Conservation (phyloP, 1,140 invertebrate genomes). For the Drosophila persimilis region DNA sequence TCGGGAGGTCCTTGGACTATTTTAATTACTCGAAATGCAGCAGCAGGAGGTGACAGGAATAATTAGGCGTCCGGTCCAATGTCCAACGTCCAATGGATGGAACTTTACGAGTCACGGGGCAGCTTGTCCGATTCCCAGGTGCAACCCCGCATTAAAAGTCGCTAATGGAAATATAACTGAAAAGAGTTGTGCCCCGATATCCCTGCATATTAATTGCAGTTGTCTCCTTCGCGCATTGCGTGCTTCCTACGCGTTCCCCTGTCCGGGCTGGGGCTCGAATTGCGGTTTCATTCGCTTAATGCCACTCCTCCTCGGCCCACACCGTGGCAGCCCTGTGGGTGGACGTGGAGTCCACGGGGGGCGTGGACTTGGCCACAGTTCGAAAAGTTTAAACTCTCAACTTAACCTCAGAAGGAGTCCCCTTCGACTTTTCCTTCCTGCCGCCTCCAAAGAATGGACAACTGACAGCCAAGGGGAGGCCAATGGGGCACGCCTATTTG, state of each 20-base stretch:
- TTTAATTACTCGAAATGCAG: constrained; percentile 59
- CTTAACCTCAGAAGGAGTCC: constrained; percentile 54
- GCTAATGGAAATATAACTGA: constrained; percentile 66
- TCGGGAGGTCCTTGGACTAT: constrained; percentile 13
- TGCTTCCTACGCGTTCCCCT: constrained; percentile 19
- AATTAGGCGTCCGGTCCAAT: constrained; percentile 38
- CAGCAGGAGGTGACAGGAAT: constrained; percentile 37
- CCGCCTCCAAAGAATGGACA: constrained; percentile 3
- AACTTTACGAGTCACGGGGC: constrained; percentile 45
- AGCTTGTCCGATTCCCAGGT: constrained; percentile 43
- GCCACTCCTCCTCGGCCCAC: background rate
- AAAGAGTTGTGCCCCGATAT: constrained; percentile 17
- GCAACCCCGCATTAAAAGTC: constrained; percentile 34
- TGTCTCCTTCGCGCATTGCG: constrained; percentile 53
- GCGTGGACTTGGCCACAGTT: constrained; percentile 47
- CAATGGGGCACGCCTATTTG: constrained; percentile 64
- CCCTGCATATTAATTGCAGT: constrained; percentile 49
- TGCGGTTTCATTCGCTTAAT: constrained; percentile 66
- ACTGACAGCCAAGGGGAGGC: background rate
- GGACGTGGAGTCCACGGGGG: constrained; percentile 14
- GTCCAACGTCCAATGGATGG: background rate
- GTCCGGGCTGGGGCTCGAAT: constrained; percentile 18
- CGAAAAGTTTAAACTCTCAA: constrained; percentile 75
- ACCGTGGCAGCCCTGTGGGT: constrained; percentile 2
- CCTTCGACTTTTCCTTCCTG: constrained; percentile 2